Base-by-base conservation (phyloP, 2,888 invertebrate species). In the Teleogryllus oceanicus region DNA sequence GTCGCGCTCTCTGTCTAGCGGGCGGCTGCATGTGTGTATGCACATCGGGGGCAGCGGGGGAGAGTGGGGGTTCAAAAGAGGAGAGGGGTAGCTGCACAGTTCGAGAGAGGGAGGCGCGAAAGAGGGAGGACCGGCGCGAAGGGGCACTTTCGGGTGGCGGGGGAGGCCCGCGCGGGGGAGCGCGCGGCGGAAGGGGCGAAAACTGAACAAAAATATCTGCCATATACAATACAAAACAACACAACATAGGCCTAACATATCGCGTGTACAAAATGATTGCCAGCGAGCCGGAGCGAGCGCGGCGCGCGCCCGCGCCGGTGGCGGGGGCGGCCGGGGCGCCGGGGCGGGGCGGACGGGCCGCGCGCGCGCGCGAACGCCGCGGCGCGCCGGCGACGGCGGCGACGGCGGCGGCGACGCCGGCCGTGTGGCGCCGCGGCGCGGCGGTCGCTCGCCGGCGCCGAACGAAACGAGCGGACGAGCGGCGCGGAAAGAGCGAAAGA, bases 201-300 rank as follows among this genome's bases (percentile, higher is more conserved):
- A 78, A 80, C 78, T 74, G 80, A 78, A 78, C 80, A 49, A 78
- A 80, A 79, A 79, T 79, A 79, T 79, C 76, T 76, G 50, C 49
- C 49, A n/a, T 77, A 62, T 62, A 18, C 62, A 49, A 79, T 79
- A 77, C 76, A 79, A 76, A 79, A 79, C 79, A 79, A 77, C 77
- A 76, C 49, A 37, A 37, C 77, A 76, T n/a, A 37, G 21, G 50
- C 21, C 76, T 75, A 50, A 79, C 50, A 76, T 78, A 78, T 49
- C 78, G 37, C 78, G 62, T 62, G 62, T 78, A 74, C 75, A 49
- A 74, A 78, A 78, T 74, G 74, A 78, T 75, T 78, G 78, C 74
- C 78, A 74, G 49, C 78, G 37, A 20, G 74, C 20, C 51, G 50
- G 18, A 37, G 74, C 49, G 78, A n/a, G 49, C 49, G 13, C 37